Base-by-base conservation (phyloP, 2,113 vertebrate genomes). In the Emydura subglobosa region DNA sequence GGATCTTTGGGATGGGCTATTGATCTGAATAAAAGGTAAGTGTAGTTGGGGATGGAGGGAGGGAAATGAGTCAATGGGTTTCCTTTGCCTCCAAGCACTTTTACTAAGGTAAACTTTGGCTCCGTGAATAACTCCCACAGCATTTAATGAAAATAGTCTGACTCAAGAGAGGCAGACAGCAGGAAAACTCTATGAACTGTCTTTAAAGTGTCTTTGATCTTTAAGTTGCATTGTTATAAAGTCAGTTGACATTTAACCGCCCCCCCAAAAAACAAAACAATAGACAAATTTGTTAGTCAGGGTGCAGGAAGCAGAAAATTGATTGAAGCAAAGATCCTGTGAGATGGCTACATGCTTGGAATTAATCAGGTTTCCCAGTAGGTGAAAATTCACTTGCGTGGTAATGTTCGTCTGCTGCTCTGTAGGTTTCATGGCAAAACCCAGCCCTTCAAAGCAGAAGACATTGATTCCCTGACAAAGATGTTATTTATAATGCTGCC, bases 401-500 rank as follows among this genome's bases (percentile, higher is more conserved):
- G 1, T 0, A 50, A 89, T 79, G 61, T 86, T 25, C 76, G 82
- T 68, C 55, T 0, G 7, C 82, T 1, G 25, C 81, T 85, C 85
- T 10, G 83, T 0, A 29, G 55, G 59, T 84, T 95, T 34, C 3
- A 5, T 1, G 3, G 79, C 50, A 88, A 79, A 78, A 83, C 44
- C 8, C 82, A 1, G 7, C 94, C 86, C 55, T 82, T 72, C 5
- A 2, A 7, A 0, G 79, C 0, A 10, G 92, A 91, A 94, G 81
- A 89, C 92, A 84, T 83, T 21, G 17, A 89, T 86, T 92, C 21
- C 85, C 82, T 22, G 1, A 87, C 57, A 57, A 87, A 91, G 65
- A 81, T 57, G 94, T 95, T 97, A 96, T 96, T 94, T 92, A 54
- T 89, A 88, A 93, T 85, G 93, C 94, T 94, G 94, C 96, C 96